These are phyloP conservation scores for Psilopsiagon aymara DNA, from an alignment of 2,113 vertebrate species.

Conservation along the genomic window DNA sequence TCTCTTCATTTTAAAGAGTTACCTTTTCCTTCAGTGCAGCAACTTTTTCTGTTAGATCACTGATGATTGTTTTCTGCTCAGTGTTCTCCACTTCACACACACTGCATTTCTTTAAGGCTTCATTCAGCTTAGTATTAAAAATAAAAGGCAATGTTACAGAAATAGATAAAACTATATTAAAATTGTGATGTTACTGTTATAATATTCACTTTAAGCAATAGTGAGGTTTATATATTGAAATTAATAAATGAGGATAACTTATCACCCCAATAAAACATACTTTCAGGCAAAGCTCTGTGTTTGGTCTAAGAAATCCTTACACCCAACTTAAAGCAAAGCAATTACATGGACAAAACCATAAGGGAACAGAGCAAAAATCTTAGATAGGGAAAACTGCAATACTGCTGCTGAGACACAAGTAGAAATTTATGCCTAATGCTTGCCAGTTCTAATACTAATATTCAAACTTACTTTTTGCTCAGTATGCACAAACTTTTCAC, in stretches of 20 bases:
- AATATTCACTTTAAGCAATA: not conserved
- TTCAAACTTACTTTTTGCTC: slow-evolving; percentile 78
- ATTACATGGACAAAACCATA: not conserved
- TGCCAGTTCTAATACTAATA: not conserved
- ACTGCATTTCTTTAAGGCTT: slow-evolving; percentile 75
- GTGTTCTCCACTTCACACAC: slow-evolving; percentile 77
- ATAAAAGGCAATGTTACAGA: not conserved
- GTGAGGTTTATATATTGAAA: not conserved
- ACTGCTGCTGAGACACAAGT: not conserved
- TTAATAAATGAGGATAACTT: not conserved
- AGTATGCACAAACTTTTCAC: slow-evolving; percentile 79
- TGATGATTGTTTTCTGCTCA: slow-evolving; percentile 77
- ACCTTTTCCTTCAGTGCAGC: slow-evolving; percentile 85
- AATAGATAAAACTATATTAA: not conserved
- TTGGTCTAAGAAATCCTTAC: not conserved
- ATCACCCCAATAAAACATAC: not conserved
- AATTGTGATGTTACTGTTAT: not conserved
- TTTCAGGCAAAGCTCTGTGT: not conserved
- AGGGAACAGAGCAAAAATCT: not conserved
- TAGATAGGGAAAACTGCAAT: not conserved
- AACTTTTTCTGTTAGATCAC: slow-evolving; percentile 82
- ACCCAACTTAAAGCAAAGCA: not conserved
- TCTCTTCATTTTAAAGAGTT: not conserved
- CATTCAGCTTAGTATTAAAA: slow-evolving; percentile 75
- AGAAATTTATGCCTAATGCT: not conserved